Evolutionary conservation across 2,113 vertebrate genomes (phyloP).

Genomic region (Hypanus sabinus): DNA sequence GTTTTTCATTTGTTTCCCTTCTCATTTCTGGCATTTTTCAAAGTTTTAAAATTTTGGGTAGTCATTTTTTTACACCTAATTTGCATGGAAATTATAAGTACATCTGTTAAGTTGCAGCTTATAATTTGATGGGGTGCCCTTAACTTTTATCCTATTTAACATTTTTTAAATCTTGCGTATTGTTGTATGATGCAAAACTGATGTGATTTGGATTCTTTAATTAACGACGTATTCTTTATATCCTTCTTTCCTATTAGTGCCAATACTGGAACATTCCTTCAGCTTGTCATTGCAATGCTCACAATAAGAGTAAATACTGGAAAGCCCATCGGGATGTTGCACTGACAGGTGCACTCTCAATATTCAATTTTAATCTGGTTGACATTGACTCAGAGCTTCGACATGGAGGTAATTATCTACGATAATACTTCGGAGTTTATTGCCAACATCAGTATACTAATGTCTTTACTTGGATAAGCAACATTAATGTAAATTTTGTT

Average conservation of each 20-base stretch:
- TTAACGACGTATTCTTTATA: not conserved
- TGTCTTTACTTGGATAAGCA: not conserved
- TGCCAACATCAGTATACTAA: not conserved
- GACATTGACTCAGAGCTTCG: conserved; percentile 65
- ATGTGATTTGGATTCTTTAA: not conserved
- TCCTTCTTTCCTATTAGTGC: conserved; percentile 54
- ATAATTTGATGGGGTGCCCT: not conserved
- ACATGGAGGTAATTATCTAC: conserved; percentile 53
- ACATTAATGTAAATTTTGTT: not conserved
- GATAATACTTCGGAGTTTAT: not conserved
- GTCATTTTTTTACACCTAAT: not conserved
- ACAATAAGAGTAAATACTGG: conserved; percentile 73
- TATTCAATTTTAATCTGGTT: conserved; percentile 58
- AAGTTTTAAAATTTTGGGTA: too few relatives aligned
- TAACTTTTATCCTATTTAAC: not conserved
- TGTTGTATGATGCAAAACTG: not conserved
- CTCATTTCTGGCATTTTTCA: too few relatives aligned
- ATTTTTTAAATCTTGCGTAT: not conserved
- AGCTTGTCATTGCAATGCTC: conserved; percentile 72
- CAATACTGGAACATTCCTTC: conserved; percentile 52
- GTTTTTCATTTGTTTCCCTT: too few relatives aligned
- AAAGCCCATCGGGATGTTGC: conserved; percentile 48
- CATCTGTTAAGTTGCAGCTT: not conserved
- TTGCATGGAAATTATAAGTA: not conserved
- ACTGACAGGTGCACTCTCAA: conserved; percentile 57